phyloP scores from a whole-genome alignment of 1,140 invertebrate genomes.

The Vanessa atalanta region DNA sequence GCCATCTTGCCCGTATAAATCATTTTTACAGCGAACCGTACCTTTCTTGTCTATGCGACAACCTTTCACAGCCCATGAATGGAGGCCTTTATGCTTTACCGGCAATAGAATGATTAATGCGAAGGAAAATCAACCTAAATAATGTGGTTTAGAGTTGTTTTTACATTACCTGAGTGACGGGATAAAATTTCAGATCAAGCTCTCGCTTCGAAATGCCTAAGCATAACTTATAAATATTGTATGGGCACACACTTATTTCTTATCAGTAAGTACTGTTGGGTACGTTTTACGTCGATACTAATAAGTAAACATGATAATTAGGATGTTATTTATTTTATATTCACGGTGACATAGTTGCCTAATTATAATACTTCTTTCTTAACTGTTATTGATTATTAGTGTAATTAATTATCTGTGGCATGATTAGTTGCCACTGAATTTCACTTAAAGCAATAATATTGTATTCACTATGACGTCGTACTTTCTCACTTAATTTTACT shows the following conservation, averaged over 20 bases:
- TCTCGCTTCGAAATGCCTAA: constrained; percentile 53
- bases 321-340: too few species aligned
- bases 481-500: too few species aligned
- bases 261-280: constrained; percentile 1
- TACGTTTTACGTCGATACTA: neutral
- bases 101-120: constrained; percentile 38
- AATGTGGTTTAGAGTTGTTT: constrained; percentile 20
- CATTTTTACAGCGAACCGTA: constrained; percentile 60
- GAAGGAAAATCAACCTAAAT: constrained; percentile 30
- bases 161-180: constrained; percentile 7
- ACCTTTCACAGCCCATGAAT: constrained; percentile 64
- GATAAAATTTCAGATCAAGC: constrained; percentile 37
- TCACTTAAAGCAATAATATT: too few species aligned
- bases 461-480: too few species aligned
- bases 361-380: too few species aligned
- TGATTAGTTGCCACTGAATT: too few species aligned
- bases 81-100: constrained; percentile 55
- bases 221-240: constrained; percentile 62
- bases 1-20: constrained; percentile 63
- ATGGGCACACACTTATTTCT: constrained; percentile 45
- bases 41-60: constrained; percentile 58
- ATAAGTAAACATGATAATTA: too few species aligned
- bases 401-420: too few species aligned
- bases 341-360: too few species aligned
- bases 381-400: too few species aligned